Conservation (phyloP, 1,140 invertebrate genomes). For the Diorhabda carinulata region DNA sequence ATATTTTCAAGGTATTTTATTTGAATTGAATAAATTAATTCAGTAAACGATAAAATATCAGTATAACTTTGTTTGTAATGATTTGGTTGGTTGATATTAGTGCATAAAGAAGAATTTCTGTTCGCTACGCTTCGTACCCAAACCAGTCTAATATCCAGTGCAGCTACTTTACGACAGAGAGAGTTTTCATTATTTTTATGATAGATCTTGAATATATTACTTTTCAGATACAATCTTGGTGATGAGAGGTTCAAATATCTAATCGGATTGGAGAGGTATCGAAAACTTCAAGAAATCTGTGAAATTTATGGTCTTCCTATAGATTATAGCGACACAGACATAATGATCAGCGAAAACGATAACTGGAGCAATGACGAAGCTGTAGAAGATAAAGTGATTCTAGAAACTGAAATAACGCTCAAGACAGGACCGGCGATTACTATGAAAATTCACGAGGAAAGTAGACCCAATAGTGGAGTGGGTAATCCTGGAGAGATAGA, state of each 20-base stretch:
- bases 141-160: no score
- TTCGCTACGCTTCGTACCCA: no score
- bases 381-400: constrained; percentile 58
- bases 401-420: constrained; percentile 77
- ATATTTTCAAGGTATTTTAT: no score
- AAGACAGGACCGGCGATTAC: constrained; percentile 71
- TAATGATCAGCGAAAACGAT: constrained; percentile 1
- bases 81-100: no score
- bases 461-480: constrained; percentile 40
- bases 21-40: no score
- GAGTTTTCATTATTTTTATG: no score
- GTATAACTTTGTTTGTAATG: no score
- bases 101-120: no score
- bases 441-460: constrained; percentile 75
- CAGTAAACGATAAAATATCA: no score
- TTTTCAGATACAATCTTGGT: constrained; percentile 13
- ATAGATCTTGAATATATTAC: not conserved
- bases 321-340: constrained; percentile 12
- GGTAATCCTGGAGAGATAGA: not conserved
- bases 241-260: constrained; percentile 15
- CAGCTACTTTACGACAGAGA: no score
- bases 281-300: constrained; percentile 22
- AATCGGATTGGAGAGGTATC: constrained; percentile 2
- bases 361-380: constrained; percentile 6
- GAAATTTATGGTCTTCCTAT: constrained; percentile 23